These are phyloP conservation scores for Ctenopoma multispine DNA, from an alignment of 2,797 vertebrate genomes.

Conservation along the genomic window DNA sequence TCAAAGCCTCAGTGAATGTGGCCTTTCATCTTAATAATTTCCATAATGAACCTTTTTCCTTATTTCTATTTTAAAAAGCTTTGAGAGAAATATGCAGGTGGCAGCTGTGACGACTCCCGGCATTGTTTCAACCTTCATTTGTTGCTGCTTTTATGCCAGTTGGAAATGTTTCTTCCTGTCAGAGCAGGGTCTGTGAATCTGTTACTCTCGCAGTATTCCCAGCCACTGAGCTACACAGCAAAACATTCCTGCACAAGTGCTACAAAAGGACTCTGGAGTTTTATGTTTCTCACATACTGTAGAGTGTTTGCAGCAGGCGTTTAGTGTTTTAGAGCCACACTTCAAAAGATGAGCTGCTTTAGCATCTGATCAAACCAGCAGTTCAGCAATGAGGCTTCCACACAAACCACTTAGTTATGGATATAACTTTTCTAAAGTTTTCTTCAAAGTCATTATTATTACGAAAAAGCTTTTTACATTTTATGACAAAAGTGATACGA, in stretches of 20 bases:
- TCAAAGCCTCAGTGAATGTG: too few species aligned
- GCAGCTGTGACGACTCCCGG: not conserved
- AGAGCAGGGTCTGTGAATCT: not conserved
- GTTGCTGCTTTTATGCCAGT: not conserved
- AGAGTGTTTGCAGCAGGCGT: not conserved
- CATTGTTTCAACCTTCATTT: not conserved
- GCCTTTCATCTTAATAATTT: too few species aligned
- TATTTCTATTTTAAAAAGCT: not conserved
- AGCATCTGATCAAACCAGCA: constrained; percentile 9
- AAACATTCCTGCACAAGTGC: not conserved
- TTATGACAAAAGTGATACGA: not conserved
- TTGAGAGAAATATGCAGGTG: not conserved
- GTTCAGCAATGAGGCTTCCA: not conserved
- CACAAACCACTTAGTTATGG: not conserved
- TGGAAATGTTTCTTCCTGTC: not conserved
- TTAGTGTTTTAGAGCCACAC: not conserved
- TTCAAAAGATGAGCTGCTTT: constrained; percentile 3
- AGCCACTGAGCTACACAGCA: not conserved
- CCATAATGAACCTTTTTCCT: not conserved
- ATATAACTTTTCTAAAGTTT: not conserved
- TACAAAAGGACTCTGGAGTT: constrained; percentile 5
- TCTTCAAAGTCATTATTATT: not conserved
- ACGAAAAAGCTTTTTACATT: not conserved
- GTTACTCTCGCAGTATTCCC: not conserved
- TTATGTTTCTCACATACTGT: not conserved